Percentiles rank a stretch among this genome's conserved stretches.
Evolutionary conservation across 1,140 invertebrate genomes (phyloP).

Genomic region (Rhizoglyphus robini): DNA sequence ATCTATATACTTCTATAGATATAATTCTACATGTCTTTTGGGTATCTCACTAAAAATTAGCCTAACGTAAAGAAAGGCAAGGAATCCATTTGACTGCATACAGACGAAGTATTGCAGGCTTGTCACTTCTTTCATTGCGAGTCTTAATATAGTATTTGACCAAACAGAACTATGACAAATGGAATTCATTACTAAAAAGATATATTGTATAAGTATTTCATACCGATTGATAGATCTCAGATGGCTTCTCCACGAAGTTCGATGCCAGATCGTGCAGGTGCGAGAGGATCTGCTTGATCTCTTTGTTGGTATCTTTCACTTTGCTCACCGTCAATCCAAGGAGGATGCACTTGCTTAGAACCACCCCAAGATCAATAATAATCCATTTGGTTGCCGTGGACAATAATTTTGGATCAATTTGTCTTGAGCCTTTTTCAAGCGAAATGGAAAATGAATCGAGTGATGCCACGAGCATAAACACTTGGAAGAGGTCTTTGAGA

Average conservation of each 20-base stretch:
- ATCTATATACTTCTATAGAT: too few relatives aligned
- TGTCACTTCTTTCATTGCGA: conserved; percentile 1
- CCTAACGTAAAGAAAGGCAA: too few relatives aligned
- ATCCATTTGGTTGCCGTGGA: neutral
- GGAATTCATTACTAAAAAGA: too few relatives aligned
- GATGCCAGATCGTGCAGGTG: conserved; percentile 1
- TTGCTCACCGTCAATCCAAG: neutral
- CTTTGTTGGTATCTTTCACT: neutral
- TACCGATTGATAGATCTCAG: conserved; percentile 4
- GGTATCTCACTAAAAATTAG: too few relatives aligned
- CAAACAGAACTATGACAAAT: neutral
- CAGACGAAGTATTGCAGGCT: neutral
- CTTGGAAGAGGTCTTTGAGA: neutral
- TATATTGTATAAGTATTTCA: neutral
- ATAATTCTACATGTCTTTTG: too few relatives aligned
- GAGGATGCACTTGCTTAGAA: neutral
- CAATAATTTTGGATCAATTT: neutral
- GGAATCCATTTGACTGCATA: neutral
- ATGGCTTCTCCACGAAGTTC: neutral
- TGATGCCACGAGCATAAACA: neutral
- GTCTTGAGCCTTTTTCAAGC: neutral
- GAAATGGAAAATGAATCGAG: neutral
- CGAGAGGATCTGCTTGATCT: neutral
- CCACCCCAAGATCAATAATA: neutral
- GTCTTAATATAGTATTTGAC: neutral